Percentiles rank a stretch among this genome's conserved stretches.
Conservation (phyloP, 2,888 invertebrate species). For the Tolmerus cingulatus region DNA sequence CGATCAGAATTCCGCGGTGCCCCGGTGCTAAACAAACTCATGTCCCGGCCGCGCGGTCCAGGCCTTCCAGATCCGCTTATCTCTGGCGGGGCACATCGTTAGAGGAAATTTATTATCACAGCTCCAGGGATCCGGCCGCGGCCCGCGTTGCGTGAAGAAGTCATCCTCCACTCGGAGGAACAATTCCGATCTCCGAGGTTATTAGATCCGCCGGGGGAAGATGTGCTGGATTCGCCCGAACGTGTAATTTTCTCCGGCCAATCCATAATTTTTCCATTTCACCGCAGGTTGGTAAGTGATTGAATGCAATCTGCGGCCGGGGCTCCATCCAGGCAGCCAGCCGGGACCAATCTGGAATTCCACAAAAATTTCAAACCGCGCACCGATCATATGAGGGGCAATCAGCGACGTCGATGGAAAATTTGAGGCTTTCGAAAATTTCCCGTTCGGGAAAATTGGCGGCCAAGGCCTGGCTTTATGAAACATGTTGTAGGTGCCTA, state of each 20-base stretch:
- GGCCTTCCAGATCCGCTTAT: not conserved
- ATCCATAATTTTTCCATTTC: conserved; percentile 32
- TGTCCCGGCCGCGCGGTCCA: not conserved
- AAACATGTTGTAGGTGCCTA: conserved; percentile 13
- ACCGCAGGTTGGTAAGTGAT: conserved; percentile 22
- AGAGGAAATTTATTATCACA: conserved; percentile 33
- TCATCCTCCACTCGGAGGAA: conserved; percentile 2
- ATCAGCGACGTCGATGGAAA: not conserved
- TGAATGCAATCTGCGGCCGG: conserved; percentile 16
- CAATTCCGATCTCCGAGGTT: conserved; percentile 22
- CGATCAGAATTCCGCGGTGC: not conserved
- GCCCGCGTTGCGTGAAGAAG: conserved; percentile 5
- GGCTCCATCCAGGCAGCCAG: not conserved
- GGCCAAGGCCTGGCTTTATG: not conserved
- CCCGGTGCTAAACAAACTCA: not conserved
- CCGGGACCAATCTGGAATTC: conserved; percentile 20
- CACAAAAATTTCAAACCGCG: conserved; percentile 1
- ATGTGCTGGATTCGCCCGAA: not conserved
- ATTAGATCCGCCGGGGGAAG: not conserved
- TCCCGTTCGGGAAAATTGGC: conserved; percentile 15
- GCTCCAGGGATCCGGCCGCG: conserved; percentile 7
- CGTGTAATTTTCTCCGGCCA: conserved; percentile 18
- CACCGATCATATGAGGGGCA: conserved; percentile 28
- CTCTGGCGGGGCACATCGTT: conserved; percentile 11
- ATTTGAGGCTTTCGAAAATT: conserved; percentile 8